phyloP scores from a whole-genome alignment of 2,797 vertebrate species.

The Sebastes iracundus region DNA sequence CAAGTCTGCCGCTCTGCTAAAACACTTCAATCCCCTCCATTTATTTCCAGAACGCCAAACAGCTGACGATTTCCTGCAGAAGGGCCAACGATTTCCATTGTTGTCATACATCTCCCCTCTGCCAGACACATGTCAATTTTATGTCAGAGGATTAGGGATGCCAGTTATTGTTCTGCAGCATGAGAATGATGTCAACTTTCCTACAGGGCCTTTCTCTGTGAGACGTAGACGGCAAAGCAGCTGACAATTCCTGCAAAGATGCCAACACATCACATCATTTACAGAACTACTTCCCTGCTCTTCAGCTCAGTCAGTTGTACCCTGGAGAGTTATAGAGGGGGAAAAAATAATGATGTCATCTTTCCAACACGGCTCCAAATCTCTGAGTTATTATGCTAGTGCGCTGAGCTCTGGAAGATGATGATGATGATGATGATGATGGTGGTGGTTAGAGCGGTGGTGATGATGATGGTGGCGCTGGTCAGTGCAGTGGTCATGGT shows the following conservation, averaged over 20 bases:
- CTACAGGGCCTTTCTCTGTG: conserved; percentile 42
- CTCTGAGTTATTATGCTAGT: conserved; percentile 35
- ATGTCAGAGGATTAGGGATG: conserved; percentile 58
- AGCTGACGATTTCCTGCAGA: conserved; percentile 62
- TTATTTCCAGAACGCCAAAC: conserved; percentile 68
- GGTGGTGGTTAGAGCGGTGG: conserved; percentile 8
- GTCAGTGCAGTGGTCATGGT: conserved; percentile 44
- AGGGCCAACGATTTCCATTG: conserved; percentile 52
- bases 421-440: conserved; percentile 41
- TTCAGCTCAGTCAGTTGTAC: conserved; percentile 44
- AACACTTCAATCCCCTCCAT: conserved; percentile 50
- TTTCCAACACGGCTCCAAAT: conserved; percentile 55
- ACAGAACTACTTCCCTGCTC: conserved; percentile 49
- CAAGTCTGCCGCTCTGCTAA: conserved; percentile 44
- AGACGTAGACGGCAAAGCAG: conserved; percentile 52
- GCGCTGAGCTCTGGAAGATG: conserved; percentile 21
- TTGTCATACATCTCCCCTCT: conserved; percentile 41
- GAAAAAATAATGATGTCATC: conserved; percentile 54
- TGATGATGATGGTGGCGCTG: conserved; percentile 29
- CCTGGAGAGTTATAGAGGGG: conserved; percentile 36
- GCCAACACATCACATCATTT: conserved; percentile 67
- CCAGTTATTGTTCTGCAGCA: conserved; percentile 66
- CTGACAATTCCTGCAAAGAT: conserved; percentile 63
- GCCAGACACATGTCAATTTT: conserved; percentile 72
- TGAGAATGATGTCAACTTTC: conserved; percentile 71